phyloP scores from a whole-genome alignment of 2,797 vertebrate species.

The Centroberyx gerrardi region DNA sequence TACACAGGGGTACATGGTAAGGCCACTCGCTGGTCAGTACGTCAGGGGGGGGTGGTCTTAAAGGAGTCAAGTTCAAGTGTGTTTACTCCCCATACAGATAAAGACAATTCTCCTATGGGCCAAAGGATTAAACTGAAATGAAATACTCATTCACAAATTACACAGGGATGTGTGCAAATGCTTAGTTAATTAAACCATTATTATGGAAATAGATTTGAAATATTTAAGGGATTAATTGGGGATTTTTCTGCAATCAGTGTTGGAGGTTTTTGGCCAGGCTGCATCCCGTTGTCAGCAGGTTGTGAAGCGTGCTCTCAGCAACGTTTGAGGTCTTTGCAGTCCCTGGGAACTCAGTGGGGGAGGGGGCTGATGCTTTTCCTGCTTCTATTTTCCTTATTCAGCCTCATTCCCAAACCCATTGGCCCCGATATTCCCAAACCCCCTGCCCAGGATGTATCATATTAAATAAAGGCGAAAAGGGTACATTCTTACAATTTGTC shows the following conservation, averaged over 20 bases:
- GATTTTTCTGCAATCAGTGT: not conserved
- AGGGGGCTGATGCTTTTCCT: constrained; percentile 58
- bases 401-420: constrained; percentile 64
- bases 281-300: constrained; percentile 28
- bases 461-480: constrained; percentile 66
- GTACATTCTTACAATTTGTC: constrained; percentile 65
- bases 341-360: constrained; percentile 69
- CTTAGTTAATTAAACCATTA: not conserved
- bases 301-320: constrained; percentile 32
- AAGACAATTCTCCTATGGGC: not conserved
- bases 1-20: constrained; percentile 11
- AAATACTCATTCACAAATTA: not conserved
- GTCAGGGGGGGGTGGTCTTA: constrained; percentile 17
- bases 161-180: not conserved
- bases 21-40: constrained; percentile 1
- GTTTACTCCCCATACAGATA: not conserved
- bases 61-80: constrained; percentile 27
- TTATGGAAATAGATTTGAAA: not conserved
- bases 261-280: constrained; percentile 6
- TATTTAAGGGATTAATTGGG: not conserved
- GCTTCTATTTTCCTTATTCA: constrained; percentile 56
- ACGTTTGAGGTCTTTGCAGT: constrained; percentile 24
- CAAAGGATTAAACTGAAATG: not conserved
- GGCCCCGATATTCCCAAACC: constrained; percentile 67
- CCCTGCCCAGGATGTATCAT: constrained; percentile 74